Percentiles rank a stretch among this genome's conserved stretches.
phyloP scores from a whole-genome alignment of 2,888 invertebrate genomes.

The Ptychoptera albimana region DNA sequence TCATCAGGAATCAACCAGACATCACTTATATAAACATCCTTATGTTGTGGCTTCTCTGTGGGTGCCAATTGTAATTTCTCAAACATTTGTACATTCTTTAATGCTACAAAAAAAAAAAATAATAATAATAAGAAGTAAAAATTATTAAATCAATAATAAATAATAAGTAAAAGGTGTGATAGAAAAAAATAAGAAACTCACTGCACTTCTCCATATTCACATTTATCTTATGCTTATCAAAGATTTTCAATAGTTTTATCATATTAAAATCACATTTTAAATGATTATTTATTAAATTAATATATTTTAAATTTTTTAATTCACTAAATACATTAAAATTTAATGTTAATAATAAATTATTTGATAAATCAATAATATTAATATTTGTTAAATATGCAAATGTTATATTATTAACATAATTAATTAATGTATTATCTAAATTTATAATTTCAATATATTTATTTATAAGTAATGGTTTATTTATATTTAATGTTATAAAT shows the following conservation, averaged over 20 bases:
- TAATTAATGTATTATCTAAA: conserved; percentile 41
- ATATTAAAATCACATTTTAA: conserved; percentile 36
- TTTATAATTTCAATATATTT: conserved; percentile 37
- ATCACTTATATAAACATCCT: neutral
- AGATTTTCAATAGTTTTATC: conserved; percentile 15
- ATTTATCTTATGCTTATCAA: conserved; percentile 17
- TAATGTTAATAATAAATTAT: conserved; percentile 41
- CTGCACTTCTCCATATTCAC: conserved; percentile 12
- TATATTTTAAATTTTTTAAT: conserved; percentile 32
- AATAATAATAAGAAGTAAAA: no score
- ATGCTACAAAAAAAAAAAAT: no score
- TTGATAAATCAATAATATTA: conserved; percentile 39
- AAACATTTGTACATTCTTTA: conserved; percentile 12
- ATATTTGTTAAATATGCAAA: conserved; percentile 40
- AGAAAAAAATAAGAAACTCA: no score
- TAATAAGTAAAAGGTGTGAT: no score
- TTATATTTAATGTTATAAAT: conserved; percentile 34
- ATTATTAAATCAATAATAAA: no score
- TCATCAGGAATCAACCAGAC: no score
- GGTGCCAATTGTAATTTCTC: conserved; percentile 18
- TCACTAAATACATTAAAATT: conserved; percentile 33
- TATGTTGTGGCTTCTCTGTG: neutral
- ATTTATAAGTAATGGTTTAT: conserved; percentile 40
- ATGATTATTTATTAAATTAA: conserved; percentile 39
- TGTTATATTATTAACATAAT: conserved; percentile 33